Base-by-base conservation (phyloP, 2,797 vertebrate genomes). In the Artibeus lituratus region DNA sequence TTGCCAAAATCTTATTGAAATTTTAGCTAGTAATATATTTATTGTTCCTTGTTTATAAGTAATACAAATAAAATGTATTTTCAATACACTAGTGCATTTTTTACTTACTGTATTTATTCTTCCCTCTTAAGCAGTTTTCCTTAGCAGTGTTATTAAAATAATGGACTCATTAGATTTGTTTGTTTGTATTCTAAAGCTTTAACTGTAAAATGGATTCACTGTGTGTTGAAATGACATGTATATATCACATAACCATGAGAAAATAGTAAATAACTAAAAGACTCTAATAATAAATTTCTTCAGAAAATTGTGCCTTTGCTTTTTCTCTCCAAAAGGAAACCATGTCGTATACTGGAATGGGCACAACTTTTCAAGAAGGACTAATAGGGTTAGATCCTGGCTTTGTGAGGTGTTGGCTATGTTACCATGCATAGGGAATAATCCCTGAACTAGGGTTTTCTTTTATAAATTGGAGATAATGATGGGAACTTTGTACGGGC, bases 21-120 rank as follows among this genome's bases (percentile, higher is more conserved):
- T 70, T 69, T 95, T 87, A 65, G 29, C 14, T 72, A 44, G 24
- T 94, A 53, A 74, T 94, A 4, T 70, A 88, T 51, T 91, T 24
- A 35, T 90, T 67, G 24, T 35, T 57, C 11, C 35, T 85, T 87
- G 3, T 73, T 74, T 95, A 72, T 93, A 67, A 65, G 6, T 92
- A 29, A 44, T 62, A 55, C 18, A 72, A 82, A 87, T 92, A 87
- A 95, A 94, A 76, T 91, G 5, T 51, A 55, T 78, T 95, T 88
- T 92, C 67, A 92, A 42, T 87, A 77, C 15, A 76, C 12, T 73
- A 55, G 5, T 12, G 3, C 2, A 57, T 35, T 96, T 95, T 94
- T 78, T 55, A 59, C 37, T 90, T 73, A 78, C 62, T 78, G 19
- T 22, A 42, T 82, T 85, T 94, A 70, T 73, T 85, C 1, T 62